Evolutionary conservation across 2,888 invertebrate genomes (phyloP).

Genomic region (Nephrocerus scutellatus): DNA sequence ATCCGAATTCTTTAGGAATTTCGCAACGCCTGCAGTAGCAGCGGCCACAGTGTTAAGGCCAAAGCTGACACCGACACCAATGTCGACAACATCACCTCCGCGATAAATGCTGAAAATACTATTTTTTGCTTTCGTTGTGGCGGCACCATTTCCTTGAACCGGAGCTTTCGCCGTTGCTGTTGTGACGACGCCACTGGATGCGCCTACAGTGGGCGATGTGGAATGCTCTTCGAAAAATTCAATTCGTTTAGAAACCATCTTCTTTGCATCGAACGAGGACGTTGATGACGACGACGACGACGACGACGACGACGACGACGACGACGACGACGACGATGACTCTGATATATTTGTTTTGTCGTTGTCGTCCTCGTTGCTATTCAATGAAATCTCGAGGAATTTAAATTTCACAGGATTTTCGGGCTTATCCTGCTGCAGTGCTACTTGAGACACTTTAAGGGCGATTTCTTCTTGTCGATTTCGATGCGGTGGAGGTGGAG

Average conservation of each 20-base stretch:
- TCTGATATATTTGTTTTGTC: too few species aligned
- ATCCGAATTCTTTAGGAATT: constrained; percentile 16
- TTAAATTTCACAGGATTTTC: constrained; percentile 16
- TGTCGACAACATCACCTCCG: constrained; percentile 22
- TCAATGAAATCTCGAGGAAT: constrained; percentile 13
- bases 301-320: too few species aligned
- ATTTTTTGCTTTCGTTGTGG: constrained; percentile 5
- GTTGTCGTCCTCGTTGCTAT: constrained; percentile 13
- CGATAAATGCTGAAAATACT: constrained; percentile 39
- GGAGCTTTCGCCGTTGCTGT: constrained; percentile 15
- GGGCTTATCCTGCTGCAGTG: too few species aligned
- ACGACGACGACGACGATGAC: too few species aligned
- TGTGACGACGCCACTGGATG: neutral
- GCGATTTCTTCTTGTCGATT: too few species aligned
- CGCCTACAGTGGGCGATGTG: constrained; percentile 7
- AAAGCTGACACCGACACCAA: too few species aligned
- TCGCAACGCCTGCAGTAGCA: constrained; percentile 4
- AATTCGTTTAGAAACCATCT: constrained; percentile 41
- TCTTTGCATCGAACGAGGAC: constrained; percentile 14
- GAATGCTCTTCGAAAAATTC: constrained; percentile 44
- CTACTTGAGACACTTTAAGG: too few species aligned
- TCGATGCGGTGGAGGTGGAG: too few species aligned
- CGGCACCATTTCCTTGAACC: constrained; percentile 9
- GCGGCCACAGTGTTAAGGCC: too few species aligned
- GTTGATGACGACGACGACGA: constrained; percentile 5